These are phyloP conservation scores for Benthosema pterotum DNA, from an alignment of 2,797 vertebrate genomes.

Conservation along the genomic window DNA sequence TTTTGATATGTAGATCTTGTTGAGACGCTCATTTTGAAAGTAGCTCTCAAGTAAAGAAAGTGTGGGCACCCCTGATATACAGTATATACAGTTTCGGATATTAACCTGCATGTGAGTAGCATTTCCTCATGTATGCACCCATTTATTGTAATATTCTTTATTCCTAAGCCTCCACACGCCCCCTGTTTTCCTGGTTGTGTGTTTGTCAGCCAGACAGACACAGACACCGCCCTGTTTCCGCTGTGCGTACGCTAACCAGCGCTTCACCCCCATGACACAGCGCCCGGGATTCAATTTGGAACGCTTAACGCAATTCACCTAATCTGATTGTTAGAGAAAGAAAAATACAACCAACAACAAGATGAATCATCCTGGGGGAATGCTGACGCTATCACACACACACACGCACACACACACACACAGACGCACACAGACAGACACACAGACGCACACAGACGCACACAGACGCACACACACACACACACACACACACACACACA, in stretches of 20 bases:
- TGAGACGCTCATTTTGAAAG: too few relatives aligned
- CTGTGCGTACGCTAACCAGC: slow-evolving; percentile 70
- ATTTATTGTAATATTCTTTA: too few relatives aligned
- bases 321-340: slow-evolving; percentile 76
- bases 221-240: slow-evolving; percentile 49
- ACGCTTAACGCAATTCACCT: slow-evolving; percentile 75
- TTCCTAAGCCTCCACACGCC: too few relatives aligned
- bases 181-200: too few relatives aligned
- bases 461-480: slow-evolving; percentile 20
- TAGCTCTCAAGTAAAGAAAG: too few relatives aligned
- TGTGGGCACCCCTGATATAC: too few relatives aligned
- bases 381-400: slow-evolving; percentile 41
- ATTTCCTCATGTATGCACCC: too few relatives aligned
- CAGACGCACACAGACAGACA: slow-evolving; percentile 24
- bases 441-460: background rate
- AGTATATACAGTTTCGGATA: too few relatives aligned
- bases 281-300: slow-evolving; percentile 72
- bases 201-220: background rate
- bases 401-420: too few relatives aligned
- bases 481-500: slow-evolving; percentile 16
- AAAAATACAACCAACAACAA: slow-evolving; percentile 22
- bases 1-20: too few relatives aligned
- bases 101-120: too few relatives aligned
- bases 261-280: slow-evolving; percentile 55
- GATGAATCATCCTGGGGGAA: slow-evolving; percentile 66